A percentile compares a stretch with the other conserved stretches of the same genome.
These are phyloP conservation scores for Hemicentrotus pulcherrimus DNA, from an alignment of 35 echinoderm and acorn worm genomes.

Conservation along the genomic window DNA sequence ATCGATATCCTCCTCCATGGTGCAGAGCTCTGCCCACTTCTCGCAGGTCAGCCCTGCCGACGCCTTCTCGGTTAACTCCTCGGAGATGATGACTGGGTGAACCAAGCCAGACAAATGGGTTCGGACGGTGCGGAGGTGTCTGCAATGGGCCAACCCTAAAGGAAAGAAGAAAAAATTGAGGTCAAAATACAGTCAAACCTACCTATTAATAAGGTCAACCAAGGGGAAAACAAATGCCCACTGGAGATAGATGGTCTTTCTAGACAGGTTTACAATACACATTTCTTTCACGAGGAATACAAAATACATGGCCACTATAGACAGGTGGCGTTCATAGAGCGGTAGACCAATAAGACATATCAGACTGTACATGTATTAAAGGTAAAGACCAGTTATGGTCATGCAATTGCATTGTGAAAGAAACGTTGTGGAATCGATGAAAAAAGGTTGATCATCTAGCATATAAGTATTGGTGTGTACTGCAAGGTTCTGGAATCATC, in stretches of 20 bases:
- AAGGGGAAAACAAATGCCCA: neutral
- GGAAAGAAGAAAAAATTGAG: neutral
- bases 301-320: too few species aligned
- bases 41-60: constrained; percentile 76
- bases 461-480: too few species aligned
- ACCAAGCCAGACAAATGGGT: constrained; percentile 97
- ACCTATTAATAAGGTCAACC: neutral
- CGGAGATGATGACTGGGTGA: constrained; percentile 74
- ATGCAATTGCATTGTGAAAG: too few species aligned
- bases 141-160: constrained; percentile 95
- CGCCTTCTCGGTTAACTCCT: constrained; percentile 57
- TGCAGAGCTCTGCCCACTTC: constrained; percentile 74
- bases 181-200: neutral
- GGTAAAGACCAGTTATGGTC: too few species aligned
- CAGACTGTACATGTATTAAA: neutral
- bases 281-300: too few species aligned
- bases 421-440: too few species aligned
- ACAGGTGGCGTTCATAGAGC: neutral
- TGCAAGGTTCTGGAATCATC: too few species aligned
- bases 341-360: neutral
- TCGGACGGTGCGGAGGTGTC: constrained; percentile 92
- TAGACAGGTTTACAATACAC: too few species aligned
- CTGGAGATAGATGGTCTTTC: too few species aligned
- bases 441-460: too few species aligned
- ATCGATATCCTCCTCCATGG: constrained; percentile 66